Evolutionary conservation across 2,113 vertebrate genomes (phyloP), one percentile per base, ranked within the genome.

Genomic region (Carassius carassius): DNA sequence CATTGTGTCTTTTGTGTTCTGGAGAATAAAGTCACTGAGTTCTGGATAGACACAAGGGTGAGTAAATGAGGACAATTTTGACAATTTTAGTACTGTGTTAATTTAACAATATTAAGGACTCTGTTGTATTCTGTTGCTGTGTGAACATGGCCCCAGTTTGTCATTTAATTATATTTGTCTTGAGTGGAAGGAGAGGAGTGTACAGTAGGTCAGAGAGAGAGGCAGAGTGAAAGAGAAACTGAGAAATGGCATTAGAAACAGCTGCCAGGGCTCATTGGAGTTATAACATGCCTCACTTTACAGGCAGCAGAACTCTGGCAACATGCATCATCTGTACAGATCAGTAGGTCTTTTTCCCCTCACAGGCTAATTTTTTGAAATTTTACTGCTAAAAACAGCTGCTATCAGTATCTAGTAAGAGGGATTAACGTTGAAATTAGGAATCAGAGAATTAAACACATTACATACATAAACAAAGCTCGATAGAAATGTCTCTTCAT

Each of bases 281-380:
- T 56, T 80, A 76, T 85, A 83, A 83, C 79, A 78, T 35, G 58
- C 56, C 74, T 87, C 74, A 78, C 78, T 82, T 82, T 85, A 69
- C 83, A 63, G 49, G 10, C 78, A 75, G 70, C 51, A 70, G 73
- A 78, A 69, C 76, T 67, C 72, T 58, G 47, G 32, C 14, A 86
- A 63, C 37, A 25, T 29, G n/a, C 25, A 44, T 21, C 84, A 85
- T 80, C 67, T 25, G 75, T 74, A 77, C 78, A 56, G 60, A 86
- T 81, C 49, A 35, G 67, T 83, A 17, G 41, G n/a, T 41, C 32
- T 76, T 47, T 82, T 79, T 60, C 16, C 44, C 16, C 44, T 54
- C 87, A 17, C 25, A 19, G 65, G 51, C 75, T 85, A 81, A 86
- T 79, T 84, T 25, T 78, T 78, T n/a, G 25, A 84, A 25, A 19